Conservation (phyloP, 1,140 invertebrate species). For the Drosophila lowei region DNA sequence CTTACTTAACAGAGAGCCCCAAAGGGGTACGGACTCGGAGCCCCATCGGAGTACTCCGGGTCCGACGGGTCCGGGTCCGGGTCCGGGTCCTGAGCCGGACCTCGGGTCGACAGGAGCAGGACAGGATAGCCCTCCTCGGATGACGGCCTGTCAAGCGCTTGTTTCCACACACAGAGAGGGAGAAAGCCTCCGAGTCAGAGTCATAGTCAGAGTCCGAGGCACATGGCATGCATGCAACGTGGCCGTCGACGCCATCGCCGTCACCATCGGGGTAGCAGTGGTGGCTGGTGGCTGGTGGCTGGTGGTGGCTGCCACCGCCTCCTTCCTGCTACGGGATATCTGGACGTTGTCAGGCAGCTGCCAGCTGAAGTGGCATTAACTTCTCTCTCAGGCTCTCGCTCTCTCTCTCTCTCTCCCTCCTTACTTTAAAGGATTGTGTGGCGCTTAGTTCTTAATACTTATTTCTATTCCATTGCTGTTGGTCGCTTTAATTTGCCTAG, state of each 20-base stretch:
- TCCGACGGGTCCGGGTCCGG: not conserved
- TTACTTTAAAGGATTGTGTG: conserved; percentile 28
- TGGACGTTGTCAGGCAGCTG: conserved; percentile 78
- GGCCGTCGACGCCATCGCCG: conserved; percentile 15
- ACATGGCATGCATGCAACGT: conserved; percentile 67
- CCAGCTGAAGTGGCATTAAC: conserved; percentile 81
- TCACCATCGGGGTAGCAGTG: conserved; percentile 28
- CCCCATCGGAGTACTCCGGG: too few species aligned
- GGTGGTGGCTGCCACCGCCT: conserved; percentile 14
- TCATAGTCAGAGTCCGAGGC: not conserved
- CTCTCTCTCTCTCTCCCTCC: not conserved
- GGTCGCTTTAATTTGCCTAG: conserved; percentile 63
- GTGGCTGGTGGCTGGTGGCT: conserved; percentile 3
- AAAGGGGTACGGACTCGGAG: too few species aligned
- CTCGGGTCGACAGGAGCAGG: conserved; percentile 14
- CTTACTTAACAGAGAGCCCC: conserved; percentile 40
- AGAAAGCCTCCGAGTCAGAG: conserved; percentile 26
- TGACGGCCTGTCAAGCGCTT: conserved; percentile 54
- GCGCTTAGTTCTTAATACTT: conserved; percentile 39
- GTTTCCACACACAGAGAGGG: conserved; percentile 29
- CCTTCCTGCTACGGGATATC: conserved; percentile 40
- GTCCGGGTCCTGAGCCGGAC: not conserved
- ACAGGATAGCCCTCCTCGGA: conserved; percentile 2
- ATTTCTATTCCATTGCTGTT: conserved; percentile 32
- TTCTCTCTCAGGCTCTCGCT: conserved; percentile 17